phyloP scores from a whole-genome alignment of 2,888 invertebrate genomes.

The Phlogophora meticulosa region DNA sequence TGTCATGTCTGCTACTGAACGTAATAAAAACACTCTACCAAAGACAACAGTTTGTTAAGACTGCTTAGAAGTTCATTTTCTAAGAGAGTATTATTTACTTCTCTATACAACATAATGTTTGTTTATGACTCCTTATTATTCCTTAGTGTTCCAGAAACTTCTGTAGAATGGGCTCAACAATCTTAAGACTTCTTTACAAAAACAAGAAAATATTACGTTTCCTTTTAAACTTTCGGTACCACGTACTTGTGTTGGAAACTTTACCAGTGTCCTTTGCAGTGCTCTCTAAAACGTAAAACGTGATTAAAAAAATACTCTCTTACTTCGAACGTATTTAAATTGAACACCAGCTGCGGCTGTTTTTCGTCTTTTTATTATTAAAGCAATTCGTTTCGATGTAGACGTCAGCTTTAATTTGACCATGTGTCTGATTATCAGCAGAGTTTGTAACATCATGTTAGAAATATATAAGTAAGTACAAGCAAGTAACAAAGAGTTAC shows the following conservation, averaged over 20 bases:
- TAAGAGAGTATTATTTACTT: slow-evolving; percentile 27
- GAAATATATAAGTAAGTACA: no score
- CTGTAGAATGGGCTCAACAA: slow-evolving; percentile 55
- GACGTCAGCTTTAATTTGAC: background rate
- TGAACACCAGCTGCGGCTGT: slow-evolving; percentile 23
- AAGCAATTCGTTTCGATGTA: slow-evolving; percentile 18
- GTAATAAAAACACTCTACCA: slow-evolving; percentile 25
- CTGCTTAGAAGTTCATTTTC: slow-evolving; percentile 30
- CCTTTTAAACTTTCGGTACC: slow-evolving; percentile 53
- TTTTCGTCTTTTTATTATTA: slow-evolving; percentile 17
- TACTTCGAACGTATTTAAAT: slow-evolving; percentile 16
- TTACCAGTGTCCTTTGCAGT: slow-evolving; percentile 49
- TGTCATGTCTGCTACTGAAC: slow-evolving; percentile 4
- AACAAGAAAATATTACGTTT: slow-evolving; percentile 62
- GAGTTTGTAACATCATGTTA: slow-evolving; percentile 6
- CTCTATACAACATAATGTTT: slow-evolving; percentile 43
- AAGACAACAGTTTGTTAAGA: slow-evolving; percentile 33
- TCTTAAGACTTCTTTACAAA: slow-evolving; percentile 59
- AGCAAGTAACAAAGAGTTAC: background rate
- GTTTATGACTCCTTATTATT: slow-evolving; percentile 57
- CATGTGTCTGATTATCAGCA: background rate
- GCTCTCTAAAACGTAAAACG: slow-evolving; percentile 31
- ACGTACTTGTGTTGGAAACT: slow-evolving; percentile 49
- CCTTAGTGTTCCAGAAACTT: slow-evolving; percentile 57
- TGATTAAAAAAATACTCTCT: slow-evolving; percentile 27